Percentiles rank a stretch among this genome's conserved stretches.
phyloP scores from a whole-genome alignment of 2,797 vertebrate genomes.

The Acanthurus leucopareius region DNA sequence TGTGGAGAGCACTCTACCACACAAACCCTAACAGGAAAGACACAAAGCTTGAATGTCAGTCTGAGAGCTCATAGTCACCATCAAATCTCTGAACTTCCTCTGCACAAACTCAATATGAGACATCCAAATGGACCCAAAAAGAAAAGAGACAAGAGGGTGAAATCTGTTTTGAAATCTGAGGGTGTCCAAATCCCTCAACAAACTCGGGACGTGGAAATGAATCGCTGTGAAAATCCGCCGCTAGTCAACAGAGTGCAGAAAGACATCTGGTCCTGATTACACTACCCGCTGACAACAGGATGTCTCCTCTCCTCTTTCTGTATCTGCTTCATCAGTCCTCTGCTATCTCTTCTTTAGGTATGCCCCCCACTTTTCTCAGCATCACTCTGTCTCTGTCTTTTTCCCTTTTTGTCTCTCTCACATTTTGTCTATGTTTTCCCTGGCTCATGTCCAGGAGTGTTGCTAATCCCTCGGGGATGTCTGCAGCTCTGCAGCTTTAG shows the following conservation, averaged over 20 bases:
- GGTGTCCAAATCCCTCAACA: slow-evolving; percentile 42
- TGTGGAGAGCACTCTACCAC: slow-evolving; percentile 7
- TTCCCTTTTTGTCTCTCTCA: background rate
- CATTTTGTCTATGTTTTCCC: slow-evolving; percentile 38
- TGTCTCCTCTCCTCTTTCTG: slow-evolving; percentile 59
- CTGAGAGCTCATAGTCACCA: slow-evolving; percentile 32
- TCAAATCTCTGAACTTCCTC: slow-evolving; percentile 22
- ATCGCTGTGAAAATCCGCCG: slow-evolving; percentile 51
- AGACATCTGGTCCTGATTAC: slow-evolving; percentile 82
- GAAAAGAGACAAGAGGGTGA: slow-evolving; percentile 39
- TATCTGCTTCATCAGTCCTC: slow-evolving; percentile 52
- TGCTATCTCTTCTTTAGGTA: slow-evolving; percentile 29
- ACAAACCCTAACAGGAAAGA: slow-evolving; percentile 15
- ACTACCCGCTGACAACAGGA: slow-evolving; percentile 74
- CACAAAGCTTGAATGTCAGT: slow-evolving; percentile 29
- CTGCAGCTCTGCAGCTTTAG: slow-evolving; percentile 22
- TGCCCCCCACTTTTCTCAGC: slow-evolving; percentile 30
- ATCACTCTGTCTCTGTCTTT: slow-evolving; percentile 32
- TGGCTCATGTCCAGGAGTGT: slow-evolving; percentile 29
- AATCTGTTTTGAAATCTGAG: slow-evolving; percentile 5
- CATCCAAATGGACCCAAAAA: slow-evolving; percentile 42
- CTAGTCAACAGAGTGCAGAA: slow-evolving; percentile 55
- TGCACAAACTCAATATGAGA: slow-evolving; percentile 26
- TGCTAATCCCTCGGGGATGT: slow-evolving; percentile 27
- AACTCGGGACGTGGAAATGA: slow-evolving; percentile 53